Percentiles rank a stretch among this genome's conserved stretches.
phyloP scores from a whole-genome alignment of 1,140 invertebrate genomes.

The Macrocentrus cingulum region DNA sequence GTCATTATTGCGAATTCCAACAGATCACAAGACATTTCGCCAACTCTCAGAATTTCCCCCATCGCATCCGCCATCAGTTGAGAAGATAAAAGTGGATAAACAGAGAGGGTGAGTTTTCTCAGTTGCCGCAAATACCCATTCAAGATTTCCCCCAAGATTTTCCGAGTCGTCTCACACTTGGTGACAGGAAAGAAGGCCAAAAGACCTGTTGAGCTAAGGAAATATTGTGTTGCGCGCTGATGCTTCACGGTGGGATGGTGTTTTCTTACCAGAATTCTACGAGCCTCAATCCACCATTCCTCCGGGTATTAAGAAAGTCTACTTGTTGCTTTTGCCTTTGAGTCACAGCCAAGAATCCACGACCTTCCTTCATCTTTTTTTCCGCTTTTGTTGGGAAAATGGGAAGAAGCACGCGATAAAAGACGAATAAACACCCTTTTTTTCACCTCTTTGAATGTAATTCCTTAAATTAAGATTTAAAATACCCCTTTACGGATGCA shows the following conservation, averaged over 20 bases:
- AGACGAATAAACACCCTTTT: too few relatives aligned
- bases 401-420: slow-evolving; percentile 19
- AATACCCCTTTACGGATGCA: too few relatives aligned
- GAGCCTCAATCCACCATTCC: slow-evolving; percentile 21
- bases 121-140: slow-evolving; percentile 30
- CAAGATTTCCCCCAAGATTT: slow-evolving; percentile 52
- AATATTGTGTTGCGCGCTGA: slow-evolving; percentile 2
- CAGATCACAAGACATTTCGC: slow-evolving; percentile 24
- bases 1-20: slow-evolving; percentile 1
- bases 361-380: slow-evolving; percentile 15
- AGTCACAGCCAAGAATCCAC: slow-evolving; percentile 36
- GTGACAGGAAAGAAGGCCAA: slow-evolving; percentile 8
- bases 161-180: slow-evolving; percentile 34
- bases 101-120: slow-evolving; percentile 45
- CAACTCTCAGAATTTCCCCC: slow-evolving; percentile 10
- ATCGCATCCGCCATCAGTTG: background rate
- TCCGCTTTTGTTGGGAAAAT: slow-evolving; percentile 3
- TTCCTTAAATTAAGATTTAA: too few relatives aligned
- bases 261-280: slow-evolving; percentile 34
- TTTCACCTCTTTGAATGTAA: too few relatives aligned
- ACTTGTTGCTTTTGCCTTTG: slow-evolving; percentile 44
- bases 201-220: slow-evolving; percentile 37
- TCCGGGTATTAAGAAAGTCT: slow-evolving; percentile 46
- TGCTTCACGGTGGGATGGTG: background rate
- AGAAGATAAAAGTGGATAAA: slow-evolving; percentile 19